A percentile compares a stretch with the other conserved stretches of the same genome.
Evolutionary conservation across 2,888 invertebrate genomes (phyloP).

Genomic region (Drosophila recens): DNA sequence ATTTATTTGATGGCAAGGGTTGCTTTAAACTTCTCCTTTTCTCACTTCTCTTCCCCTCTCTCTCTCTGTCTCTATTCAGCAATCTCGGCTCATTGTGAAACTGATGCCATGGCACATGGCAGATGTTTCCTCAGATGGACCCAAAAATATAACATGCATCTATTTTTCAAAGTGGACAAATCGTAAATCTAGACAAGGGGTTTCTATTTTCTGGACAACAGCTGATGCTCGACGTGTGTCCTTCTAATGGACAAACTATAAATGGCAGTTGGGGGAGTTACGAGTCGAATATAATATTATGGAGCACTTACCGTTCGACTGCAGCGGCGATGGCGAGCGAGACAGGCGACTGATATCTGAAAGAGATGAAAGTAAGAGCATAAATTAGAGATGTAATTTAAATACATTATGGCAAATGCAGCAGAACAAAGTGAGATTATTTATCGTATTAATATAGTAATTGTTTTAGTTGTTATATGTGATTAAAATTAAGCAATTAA

Average conservation of each 20-base stretch:
- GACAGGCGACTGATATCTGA: constrained; percentile 88
- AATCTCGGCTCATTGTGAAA: constrained; percentile 65
- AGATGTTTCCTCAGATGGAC: constrained; percentile 68
- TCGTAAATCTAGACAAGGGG: constrained; percentile 76
- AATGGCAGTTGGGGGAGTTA: not conserved
- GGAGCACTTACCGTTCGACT: constrained; percentile 89
- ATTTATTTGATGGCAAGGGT: constrained; percentile 49
- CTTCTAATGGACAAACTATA: constrained; percentile 24
- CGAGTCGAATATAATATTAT: constrained; percentile 17
- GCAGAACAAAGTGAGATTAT: no score
- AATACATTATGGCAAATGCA: not conserved
- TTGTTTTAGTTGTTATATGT: no score
- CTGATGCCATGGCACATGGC: constrained; percentile 78
- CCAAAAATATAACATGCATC: constrained; percentile 24
- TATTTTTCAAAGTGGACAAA: constrained; percentile 74
- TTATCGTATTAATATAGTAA: no score
- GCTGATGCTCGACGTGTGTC: constrained; percentile 60
- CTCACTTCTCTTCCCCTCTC: constrained; percentile 4
- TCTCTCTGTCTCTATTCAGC: not conserved
- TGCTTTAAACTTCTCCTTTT: constrained; percentile 35
- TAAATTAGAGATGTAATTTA: not conserved
- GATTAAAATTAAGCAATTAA: no score
- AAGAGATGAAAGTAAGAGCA: constrained; percentile 36
- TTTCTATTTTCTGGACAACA: constrained; percentile 60
- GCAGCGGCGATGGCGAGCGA: constrained; percentile 92